phyloP scores from a whole-genome alignment of 2,113 vertebrate species.

The Nestor notabilis region DNA sequence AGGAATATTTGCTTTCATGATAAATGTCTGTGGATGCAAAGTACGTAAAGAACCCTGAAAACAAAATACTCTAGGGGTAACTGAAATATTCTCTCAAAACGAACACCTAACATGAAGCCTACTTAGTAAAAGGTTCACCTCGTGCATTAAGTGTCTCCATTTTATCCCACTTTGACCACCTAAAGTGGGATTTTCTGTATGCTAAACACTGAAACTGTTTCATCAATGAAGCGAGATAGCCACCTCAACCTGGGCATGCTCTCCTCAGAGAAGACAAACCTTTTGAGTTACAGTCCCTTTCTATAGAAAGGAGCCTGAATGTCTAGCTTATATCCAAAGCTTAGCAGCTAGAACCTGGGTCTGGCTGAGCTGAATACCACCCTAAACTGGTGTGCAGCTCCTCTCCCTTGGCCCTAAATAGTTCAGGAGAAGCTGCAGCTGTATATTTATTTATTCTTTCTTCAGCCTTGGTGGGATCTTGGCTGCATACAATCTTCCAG shows the following conservation, averaged over 20 bases:
- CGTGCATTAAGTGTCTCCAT: accelerated
- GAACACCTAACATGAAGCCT: background rate
- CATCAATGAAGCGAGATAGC: background rate
- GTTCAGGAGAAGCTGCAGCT: background rate
- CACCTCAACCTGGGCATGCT: background rate
- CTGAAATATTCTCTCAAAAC: background rate
- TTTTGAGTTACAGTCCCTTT: background rate
- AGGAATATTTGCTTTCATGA: background rate
- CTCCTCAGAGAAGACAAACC: background rate
- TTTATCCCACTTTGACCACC: background rate
- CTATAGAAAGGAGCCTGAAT: background rate
- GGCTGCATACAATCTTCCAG: background rate
- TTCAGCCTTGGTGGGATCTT: background rate
- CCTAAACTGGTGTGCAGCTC: background rate
- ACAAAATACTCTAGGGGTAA: background rate
- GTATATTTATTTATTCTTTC: background rate
- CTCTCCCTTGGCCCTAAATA: accelerated
- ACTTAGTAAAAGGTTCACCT: background rate
- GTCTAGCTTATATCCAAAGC: background rate
- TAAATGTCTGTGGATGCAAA: background rate
- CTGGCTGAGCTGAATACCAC: background rate
- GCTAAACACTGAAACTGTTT: background rate
- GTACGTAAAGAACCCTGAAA: background rate
- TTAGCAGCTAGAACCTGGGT: background rate
- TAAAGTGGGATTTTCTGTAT: background rate